Evolutionary conservation across 1,140 invertebrate genomes (phyloP), one percentile per base, ranked within the genome.

Genomic region (Cryptotermes secundus): DNA sequence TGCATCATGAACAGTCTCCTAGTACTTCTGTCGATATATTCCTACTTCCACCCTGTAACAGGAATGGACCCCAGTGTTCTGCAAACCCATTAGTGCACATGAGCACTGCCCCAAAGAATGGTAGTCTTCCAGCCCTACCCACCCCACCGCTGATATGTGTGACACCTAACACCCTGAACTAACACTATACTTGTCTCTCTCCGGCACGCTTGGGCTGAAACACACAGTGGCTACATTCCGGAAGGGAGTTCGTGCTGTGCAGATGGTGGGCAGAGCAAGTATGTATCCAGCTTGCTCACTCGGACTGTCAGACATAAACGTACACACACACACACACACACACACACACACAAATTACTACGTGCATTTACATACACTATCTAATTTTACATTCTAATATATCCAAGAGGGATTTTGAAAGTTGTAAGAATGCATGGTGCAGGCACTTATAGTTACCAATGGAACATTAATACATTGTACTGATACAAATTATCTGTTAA

Each of bases 231-330:
- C 97, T 89, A 97, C 98, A 92, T 99, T 99, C 96, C 97, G 98
- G 94, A 99, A 99, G 94, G 98, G 98, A 93, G 98, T 99, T 90
- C 96, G 98, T 91, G 97, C 98, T 92, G 96, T 99, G 92, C 97
- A 98, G 94, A 96, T 98, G 94, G 96, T 98, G 92, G 97, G 97
- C 92, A 94, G 96, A 94, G 96, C 97, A 96, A 98, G 96, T 98
- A 97, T 94, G 96, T 97, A 86, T 83, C 16, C 1, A 65, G 59
- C 59, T 26, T 72, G 59, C 59, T 72, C 14, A 14, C 26, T 72
- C 59, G n/a, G 59, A 31, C 26, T 19, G 22, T 19, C 16, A 14
- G 22, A 65, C 26, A 65, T n/a, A n/a, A 1, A 65, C 24, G n/a
- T 26, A 65, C 7, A 19, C 45, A 49, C 16, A 49, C 45, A 49